Evolutionary conservation across 1,140 invertebrate species (phyloP).

Genomic region (Drosophila mayri): DNA sequence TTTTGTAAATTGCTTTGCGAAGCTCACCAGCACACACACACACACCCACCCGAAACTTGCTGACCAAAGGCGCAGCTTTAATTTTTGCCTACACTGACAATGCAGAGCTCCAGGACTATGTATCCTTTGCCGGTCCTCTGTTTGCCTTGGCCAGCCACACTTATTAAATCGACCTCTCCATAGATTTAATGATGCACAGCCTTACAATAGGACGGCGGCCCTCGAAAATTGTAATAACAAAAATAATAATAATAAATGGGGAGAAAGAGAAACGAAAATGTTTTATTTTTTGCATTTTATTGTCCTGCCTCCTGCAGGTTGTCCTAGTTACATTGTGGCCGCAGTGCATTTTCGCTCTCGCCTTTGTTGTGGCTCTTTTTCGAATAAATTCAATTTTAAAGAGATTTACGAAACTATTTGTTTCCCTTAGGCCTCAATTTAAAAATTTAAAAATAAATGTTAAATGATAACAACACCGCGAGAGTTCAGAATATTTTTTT

Average conservation of each 20-base stretch:
- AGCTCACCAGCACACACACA: constrained; percentile 27
- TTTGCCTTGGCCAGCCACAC: constrained; percentile 65
- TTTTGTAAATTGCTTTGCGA: constrained; percentile 84
- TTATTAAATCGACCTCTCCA: constrained; percentile 77
- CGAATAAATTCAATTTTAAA: constrained; percentile 26
- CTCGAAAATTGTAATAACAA: constrained; percentile 27
- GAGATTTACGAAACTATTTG: constrained; percentile 1
- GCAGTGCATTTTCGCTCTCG: constrained; percentile 41
- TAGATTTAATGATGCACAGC: constrained; percentile 72
- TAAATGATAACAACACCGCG: no score
- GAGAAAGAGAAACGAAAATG: constrained; percentile 31
- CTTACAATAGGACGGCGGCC: constrained; percentile 45
- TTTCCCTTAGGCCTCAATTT: background rate
- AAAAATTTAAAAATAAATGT: background rate
- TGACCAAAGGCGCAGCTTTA: constrained; percentile 57
- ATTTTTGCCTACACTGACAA: constrained; percentile 39
- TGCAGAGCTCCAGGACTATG: constrained; percentile 33
- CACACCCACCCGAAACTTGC: constrained; percentile 15
- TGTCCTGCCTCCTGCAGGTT: constrained; percentile 42
- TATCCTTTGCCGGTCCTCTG: constrained; percentile 30
- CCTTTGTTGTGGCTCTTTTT: constrained; percentile 36
- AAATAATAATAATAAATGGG: constrained; percentile 57
- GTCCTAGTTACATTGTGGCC: constrained; percentile 55
- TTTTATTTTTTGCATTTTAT: constrained; percentile 53
- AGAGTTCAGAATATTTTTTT: background rate